Percentiles rank a stretch among this genome's conserved stretches.
Evolutionary conservation across 1,140 invertebrate genomes (phyloP).

Genomic region (Anastatus disparis): DNA sequence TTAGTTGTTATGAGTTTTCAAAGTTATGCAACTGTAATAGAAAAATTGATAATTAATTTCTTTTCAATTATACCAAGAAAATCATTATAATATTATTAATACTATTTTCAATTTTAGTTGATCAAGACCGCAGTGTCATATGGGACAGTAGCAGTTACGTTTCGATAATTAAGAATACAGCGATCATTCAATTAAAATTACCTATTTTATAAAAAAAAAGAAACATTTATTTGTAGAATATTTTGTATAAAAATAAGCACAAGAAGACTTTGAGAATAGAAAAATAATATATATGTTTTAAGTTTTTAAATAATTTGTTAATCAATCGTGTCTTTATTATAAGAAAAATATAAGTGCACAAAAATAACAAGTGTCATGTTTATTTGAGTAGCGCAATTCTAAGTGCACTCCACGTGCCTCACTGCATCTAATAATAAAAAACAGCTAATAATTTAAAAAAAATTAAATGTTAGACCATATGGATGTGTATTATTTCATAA

Average conservation of each 20-base stretch:
- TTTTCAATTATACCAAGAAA: neutral
- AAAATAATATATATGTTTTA: neutral
- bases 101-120: neutral
- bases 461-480: too few relatives aligned
- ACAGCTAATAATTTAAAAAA: too few relatives aligned
- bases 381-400: too few relatives aligned
- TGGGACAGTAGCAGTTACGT: neutral
- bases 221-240: neutral
- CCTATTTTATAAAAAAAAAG: neutral
- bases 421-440: too few relatives aligned
- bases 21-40: neutral
- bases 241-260: neutral
- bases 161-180: neutral
- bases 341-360: too few relatives aligned
- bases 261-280: neutral
- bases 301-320: neutral
- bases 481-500: too few relatives aligned
- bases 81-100: neutral
- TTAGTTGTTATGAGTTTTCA: neutral
- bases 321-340: neutral
- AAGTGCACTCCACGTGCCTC: too few relatives aligned
- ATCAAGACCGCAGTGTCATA: neutral
- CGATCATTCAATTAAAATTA: neutral
- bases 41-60: neutral
- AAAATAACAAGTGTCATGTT: too few relatives aligned